These are phyloP conservation scores for Etheostoma cragini DNA, from an alignment of 2,113 vertebrate species.

Conservation along the genomic window DNA sequence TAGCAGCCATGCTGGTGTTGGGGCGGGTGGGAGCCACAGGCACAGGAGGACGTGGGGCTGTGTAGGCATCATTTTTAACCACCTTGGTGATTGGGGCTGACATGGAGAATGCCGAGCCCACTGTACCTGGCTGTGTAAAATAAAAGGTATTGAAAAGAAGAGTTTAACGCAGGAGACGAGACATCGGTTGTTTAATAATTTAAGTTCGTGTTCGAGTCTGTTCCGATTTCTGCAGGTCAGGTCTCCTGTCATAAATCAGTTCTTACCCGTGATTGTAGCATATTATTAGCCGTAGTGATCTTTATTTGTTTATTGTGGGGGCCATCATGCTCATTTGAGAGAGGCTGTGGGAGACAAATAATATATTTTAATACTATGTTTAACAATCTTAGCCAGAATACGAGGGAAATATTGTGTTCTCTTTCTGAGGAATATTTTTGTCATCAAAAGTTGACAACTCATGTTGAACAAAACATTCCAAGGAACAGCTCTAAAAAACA, in stretches of 20 bases:
- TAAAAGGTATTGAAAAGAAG: neutral
- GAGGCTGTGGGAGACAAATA: slow-evolving; percentile 52
- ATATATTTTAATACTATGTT: neutral
- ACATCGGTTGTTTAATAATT: neutral
- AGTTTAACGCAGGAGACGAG: neutral
- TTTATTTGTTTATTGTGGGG: slow-evolving; percentile 91
- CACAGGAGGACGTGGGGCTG: slow-evolving; percentile 85
- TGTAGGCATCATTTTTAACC: slow-evolving; percentile 95
- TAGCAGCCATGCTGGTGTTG: slow-evolving; percentile 72
- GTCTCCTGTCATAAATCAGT: neutral
- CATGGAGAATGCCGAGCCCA: slow-evolving; percentile 86
- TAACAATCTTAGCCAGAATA: neutral
- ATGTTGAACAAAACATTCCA: neutral
- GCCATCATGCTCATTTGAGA: slow-evolving; percentile 79
- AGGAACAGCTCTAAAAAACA: too few species aligned
- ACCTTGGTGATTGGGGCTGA: slow-evolving; percentile 95
- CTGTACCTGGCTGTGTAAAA: slow-evolving; percentile 81
- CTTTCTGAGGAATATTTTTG: neutral
- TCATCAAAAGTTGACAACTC: neutral
- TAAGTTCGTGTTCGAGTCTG: neutral
- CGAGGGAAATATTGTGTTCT: neutral
- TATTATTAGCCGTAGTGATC: slow-evolving; percentile 84
- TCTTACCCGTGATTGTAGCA: slow-evolving; percentile 88
- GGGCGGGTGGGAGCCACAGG: slow-evolving; percentile 73
- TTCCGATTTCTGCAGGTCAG: neutral